Percentiles rank a stretch among this genome's conserved stretches.
Conservation (phyloP, 2,797 vertebrate species). For the Rhinatrema bivittatum region DNA sequence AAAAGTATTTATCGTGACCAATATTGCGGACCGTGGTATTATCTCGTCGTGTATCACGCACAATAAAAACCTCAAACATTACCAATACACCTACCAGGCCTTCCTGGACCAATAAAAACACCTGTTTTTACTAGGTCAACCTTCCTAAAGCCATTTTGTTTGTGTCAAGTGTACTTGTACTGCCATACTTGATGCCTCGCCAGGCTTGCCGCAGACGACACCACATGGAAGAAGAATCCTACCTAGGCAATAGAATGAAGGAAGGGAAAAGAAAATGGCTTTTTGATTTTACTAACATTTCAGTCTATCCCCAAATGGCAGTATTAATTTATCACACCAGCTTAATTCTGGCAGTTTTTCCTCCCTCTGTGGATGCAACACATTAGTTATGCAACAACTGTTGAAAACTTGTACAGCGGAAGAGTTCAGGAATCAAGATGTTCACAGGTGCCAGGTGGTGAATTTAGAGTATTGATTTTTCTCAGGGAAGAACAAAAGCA, state of each 20-base stretch:
- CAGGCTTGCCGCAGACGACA: no score
- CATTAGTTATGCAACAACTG: slow-evolving; percentile 8
- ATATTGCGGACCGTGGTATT: no score
- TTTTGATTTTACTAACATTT: slow-evolving; percentile 34
- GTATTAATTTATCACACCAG: slow-evolving; percentile 12
- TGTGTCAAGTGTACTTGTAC: no score
- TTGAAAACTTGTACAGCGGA: neutral
- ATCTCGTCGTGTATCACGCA: no score
- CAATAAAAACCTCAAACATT: no score
- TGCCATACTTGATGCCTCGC: no score
- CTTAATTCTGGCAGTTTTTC: slow-evolving; percentile 3
- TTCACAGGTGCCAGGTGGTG: neutral
- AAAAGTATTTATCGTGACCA: no score
- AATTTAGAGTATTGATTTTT: neutral
- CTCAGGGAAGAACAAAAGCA: slow-evolving; percentile 1
- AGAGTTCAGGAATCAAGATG: neutral
- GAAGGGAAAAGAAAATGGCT: slow-evolving; percentile 31
- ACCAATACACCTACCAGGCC: no score
- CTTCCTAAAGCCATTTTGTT: no score
- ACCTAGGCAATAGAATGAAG: slow-evolving; percentile 8
- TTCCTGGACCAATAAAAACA: no score
- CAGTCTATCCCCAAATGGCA: slow-evolving; percentile 12
- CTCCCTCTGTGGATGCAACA: slow-evolving; percentile 7
- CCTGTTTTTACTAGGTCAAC: no score
- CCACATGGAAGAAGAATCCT: no score